Percentiles rank a stretch among this genome's conserved stretches.
Conservation (phyloP, 64 coral and sea anemone species). For the Stylophora pistillata region DNA sequence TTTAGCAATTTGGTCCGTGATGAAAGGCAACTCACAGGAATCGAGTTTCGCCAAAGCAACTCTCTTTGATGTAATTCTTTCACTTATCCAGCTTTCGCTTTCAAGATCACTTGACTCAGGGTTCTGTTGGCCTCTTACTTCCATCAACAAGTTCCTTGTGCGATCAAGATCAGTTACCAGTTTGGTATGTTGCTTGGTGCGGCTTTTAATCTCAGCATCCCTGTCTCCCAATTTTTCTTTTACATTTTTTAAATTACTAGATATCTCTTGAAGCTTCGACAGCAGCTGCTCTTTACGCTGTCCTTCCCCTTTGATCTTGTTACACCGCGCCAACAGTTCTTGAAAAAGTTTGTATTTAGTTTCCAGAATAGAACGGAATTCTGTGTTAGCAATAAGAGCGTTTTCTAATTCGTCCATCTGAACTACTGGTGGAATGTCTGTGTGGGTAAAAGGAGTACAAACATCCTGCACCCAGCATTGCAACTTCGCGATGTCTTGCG, state of each 20-base stretch:
- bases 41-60: constrained; percentile 21
- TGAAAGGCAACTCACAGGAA: background rate
- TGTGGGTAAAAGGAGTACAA: background rate
- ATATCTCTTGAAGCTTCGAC: background rate
- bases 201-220: background rate
- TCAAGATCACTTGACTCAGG: constrained; percentile 5
- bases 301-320: background rate
- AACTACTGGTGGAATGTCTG: constrained; percentile 9
- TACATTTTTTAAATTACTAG: constrained; percentile 1
- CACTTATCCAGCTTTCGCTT: constrained; percentile 33
- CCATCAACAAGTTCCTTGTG: background rate
- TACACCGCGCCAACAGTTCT: background rate
- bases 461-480: constrained; percentile 21
- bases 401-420: constrained; percentile 23
- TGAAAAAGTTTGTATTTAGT: background rate
- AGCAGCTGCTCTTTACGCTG: background rate
- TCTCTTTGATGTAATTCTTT: background rate
- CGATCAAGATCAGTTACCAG: background rate
- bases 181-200: background rate
- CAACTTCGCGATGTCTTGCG: constrained; percentile 51
- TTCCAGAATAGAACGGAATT: background rate
- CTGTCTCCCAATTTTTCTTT: background rate
- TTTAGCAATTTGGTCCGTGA: constrained; percentile 3
- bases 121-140: background rate
- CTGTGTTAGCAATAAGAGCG: constrained; percentile 33